A percentile compares a stretch with the other conserved stretches of the same genome.
These are phyloP conservation scores for Acipenser ruthenus DNA, from an alignment of 2,797 vertebrate species.

Conservation along the genomic window DNA sequence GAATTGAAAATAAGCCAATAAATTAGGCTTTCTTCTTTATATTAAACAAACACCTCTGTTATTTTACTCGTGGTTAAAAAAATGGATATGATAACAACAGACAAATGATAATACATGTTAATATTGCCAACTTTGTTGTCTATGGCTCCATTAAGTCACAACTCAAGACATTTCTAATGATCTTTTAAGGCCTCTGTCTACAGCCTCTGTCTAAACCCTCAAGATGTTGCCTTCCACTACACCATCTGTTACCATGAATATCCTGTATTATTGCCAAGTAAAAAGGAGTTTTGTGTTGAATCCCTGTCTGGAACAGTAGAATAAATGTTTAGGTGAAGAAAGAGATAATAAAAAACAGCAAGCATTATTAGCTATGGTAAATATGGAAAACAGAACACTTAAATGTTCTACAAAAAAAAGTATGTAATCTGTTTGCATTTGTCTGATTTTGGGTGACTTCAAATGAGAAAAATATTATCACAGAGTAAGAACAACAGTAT, in stretches of 20 bases:
- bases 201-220: slow-evolving; percentile 54
- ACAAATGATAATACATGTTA: slow-evolving; percentile 51
- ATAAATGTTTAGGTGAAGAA: background rate
- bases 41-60: background rate
- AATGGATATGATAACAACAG: slow-evolving; percentile 4
- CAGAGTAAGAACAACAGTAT: no score
- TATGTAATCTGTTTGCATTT: background rate
- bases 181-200: slow-evolving; percentile 64
- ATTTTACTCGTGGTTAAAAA: background rate
- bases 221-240: slow-evolving; percentile 59
- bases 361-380: no score
- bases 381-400: no score
- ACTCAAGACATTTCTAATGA: slow-evolving; percentile 50
- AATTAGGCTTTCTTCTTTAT: background rate
- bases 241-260: slow-evolving; percentile 70
- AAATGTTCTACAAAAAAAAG: background rate
- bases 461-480: no score
- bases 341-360: background rate
- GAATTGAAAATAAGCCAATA: background rate
- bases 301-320: background rate
- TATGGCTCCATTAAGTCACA: slow-evolving; percentile 45
- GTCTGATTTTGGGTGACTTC: no score
- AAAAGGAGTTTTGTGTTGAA: slow-evolving; percentile 3
- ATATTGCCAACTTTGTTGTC: slow-evolving; percentile 43
- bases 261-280: slow-evolving; percentile 64